Base-by-base conservation (phyloP, 2,888 invertebrate genomes). In the Timema podura region DNA sequence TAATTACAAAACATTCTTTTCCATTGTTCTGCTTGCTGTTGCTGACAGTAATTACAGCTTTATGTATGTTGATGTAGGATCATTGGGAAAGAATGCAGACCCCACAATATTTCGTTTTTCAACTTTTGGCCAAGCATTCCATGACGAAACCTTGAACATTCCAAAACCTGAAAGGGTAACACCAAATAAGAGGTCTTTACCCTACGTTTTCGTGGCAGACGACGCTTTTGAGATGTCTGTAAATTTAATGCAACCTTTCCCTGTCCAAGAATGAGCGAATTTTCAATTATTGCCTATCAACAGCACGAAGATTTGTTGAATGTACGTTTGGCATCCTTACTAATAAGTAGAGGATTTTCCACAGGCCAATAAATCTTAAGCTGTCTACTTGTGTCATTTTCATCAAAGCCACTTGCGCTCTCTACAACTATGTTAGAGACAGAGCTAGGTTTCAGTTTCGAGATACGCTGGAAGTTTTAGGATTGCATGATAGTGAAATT, bases 341-440 rank as follows among this genome's bases (percentile, higher is more conserved):
- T 48, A 76, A 77, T 74, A 77, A 77, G 72, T 77, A 76, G 76
- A 70, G 77, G 72, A 78, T 79, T 71, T 77, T 78, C 69, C 78
- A 79, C 73, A 71, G 76, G 69, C 75, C 78, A 7, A 45, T 69
- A 13, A 70, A 72, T 67, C 59, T 71, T 16, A 45, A 67, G 57
- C 69, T 72, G 16, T 74, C 76, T 65, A 74, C 75, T 72, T 73
- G 75, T 61, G 70, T 73, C 8, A 67, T 70, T 64, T 74, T 76
- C 51, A 73, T 76, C 8, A 77, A 77, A 65, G 74, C 75, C 54
- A 76, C 75, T 66, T 68, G 73, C 64, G 73, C 76, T 51, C 65
- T 73, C 51, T 70, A 74, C 70, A 68, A 71, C 73, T 75, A 73
- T 70, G 69, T 75, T 64, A 15, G 67, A 10, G 65, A 71, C 30